These are phyloP conservation scores for Dryococelus australis DNA, from an alignment of 2,888 invertebrate species.

Conservation along the genomic window DNA sequence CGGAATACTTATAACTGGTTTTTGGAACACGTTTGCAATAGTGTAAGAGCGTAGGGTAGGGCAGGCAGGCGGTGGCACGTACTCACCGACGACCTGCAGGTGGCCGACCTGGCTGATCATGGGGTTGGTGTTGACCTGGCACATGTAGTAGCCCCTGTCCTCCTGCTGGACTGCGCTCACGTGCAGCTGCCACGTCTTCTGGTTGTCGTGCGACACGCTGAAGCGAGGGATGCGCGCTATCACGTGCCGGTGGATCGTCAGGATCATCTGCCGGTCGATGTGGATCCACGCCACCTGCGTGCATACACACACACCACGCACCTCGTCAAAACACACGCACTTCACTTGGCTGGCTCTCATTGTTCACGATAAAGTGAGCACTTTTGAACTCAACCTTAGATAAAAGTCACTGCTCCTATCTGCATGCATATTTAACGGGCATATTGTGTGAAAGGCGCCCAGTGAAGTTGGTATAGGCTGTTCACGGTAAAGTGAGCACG, in stretches of 20 bases:
- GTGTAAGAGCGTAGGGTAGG: neutral
- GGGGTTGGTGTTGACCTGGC: slow-evolving; percentile 89
- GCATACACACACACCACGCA: too few species aligned
- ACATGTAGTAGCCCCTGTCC: slow-evolving; percentile 91
- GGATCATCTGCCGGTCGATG: slow-evolving; percentile 92
- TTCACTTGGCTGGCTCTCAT: too few species aligned
- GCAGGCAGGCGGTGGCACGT: neutral
- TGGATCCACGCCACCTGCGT: slow-evolving; percentile 92
- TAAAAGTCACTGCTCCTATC: too few species aligned
- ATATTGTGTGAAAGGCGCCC: too few species aligned
- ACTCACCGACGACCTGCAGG: slow-evolving; percentile 90
- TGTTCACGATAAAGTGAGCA: too few species aligned
- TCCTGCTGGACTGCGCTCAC: slow-evolving; percentile 91
- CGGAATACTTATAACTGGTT: too few species aligned
- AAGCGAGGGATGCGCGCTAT: slow-evolving; percentile 90
- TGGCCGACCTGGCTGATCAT: slow-evolving; percentile 96
- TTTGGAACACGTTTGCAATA: too few species aligned
- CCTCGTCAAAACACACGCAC: too few species aligned
- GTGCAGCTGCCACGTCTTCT: slow-evolving; percentile 90
- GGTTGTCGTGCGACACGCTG: slow-evolving; percentile 89
- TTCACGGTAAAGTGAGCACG: too few species aligned
- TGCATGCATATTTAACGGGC: too few species aligned
- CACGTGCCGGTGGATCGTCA: slow-evolving; percentile 91
- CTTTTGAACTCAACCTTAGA: too few species aligned
- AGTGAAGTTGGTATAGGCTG: too few species aligned